These are phyloP conservation scores for Schizaphis graminum DNA, from an alignment of 2,888 invertebrate genomes.

Conservation along the genomic window DNA sequence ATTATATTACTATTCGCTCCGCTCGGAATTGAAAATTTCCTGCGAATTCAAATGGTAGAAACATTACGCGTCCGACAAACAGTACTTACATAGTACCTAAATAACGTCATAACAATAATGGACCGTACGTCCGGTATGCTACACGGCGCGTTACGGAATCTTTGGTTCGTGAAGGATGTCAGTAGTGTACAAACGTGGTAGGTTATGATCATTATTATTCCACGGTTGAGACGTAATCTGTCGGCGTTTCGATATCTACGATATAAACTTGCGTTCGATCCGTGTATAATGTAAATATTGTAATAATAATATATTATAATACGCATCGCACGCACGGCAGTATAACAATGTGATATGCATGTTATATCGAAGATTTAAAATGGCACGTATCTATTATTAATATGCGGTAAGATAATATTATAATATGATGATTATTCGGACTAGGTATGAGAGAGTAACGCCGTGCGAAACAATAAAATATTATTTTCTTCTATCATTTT, in stretches of 20 bases:
- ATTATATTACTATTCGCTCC: neutral
- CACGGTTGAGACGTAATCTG: slow-evolving; percentile 33
- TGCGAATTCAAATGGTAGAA: neutral
- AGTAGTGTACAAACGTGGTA: neutral
- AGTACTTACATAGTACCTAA: neutral
- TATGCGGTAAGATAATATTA: neutral
- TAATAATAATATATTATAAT: neutral
- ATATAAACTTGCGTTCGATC: neutral
- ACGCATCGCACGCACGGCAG: neutral
- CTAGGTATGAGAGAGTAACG: neutral
- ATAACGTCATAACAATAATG: neutral
- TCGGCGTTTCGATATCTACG: neutral
- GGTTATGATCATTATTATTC: neutral
- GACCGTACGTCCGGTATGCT: slow-evolving; percentile 11
- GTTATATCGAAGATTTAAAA: neutral
- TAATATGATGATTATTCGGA: neutral
- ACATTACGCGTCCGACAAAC: neutral
- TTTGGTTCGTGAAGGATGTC: slow-evolving; percentile 49
- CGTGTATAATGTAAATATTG: slow-evolving; percentile 8
- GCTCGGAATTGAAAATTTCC: neutral
- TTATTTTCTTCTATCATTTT: neutral
- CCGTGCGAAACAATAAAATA: neutral
- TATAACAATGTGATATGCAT: neutral
- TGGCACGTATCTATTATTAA: neutral
- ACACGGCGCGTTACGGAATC: slow-evolving; percentile 26